Conservation (phyloP, 2,797 vertebrate species). For the Leptatherina wallacei region DNA sequence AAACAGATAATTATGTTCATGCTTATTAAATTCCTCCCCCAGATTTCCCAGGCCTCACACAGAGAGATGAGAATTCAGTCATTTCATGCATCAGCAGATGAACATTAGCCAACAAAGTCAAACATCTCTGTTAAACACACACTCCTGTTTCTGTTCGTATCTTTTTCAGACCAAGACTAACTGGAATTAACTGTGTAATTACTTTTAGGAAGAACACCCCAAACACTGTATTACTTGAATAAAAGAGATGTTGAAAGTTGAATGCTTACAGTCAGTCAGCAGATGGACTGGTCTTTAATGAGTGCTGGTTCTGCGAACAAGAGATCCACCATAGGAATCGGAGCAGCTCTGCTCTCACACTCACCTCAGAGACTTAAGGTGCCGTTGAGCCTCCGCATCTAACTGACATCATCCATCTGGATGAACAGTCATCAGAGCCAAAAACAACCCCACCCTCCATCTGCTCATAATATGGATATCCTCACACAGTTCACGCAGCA, state of each 20-base stretch:
- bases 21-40: conserved; percentile 59
- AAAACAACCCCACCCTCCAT: conserved; percentile 71
- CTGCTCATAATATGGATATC: conserved; percentile 68
- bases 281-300: conserved; percentile 66
- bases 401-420: conserved; percentile 74
- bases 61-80: conserved; percentile 42
- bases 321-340: conserved; percentile 44
- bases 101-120: conserved; percentile 52
- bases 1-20: conserved; percentile 57
- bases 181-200: conserved; percentile 38
- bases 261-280: conserved; percentile 52
- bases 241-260: conserved; percentile 36
- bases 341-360: conserved; percentile 44
- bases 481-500: conserved; percentile 28
- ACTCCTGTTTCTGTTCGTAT: conserved; percentile 37
- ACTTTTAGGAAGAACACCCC: conserved; percentile 22
- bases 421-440: conserved; percentile 63
- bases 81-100: conserved; percentile 57
- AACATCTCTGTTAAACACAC: conserved; percentile 38
- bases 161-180: conserved; percentile 40
- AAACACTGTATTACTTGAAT: conserved; percentile 10
- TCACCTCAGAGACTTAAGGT: conserved; percentile 64
- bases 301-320: conserved; percentile 50
- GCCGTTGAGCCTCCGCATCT: conserved; percentile 49
- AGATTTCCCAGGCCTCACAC: conserved; percentile 27